Conservation (phyloP, 2,797 vertebrate genomes). For the Zenarchopterus dispar region DNA sequence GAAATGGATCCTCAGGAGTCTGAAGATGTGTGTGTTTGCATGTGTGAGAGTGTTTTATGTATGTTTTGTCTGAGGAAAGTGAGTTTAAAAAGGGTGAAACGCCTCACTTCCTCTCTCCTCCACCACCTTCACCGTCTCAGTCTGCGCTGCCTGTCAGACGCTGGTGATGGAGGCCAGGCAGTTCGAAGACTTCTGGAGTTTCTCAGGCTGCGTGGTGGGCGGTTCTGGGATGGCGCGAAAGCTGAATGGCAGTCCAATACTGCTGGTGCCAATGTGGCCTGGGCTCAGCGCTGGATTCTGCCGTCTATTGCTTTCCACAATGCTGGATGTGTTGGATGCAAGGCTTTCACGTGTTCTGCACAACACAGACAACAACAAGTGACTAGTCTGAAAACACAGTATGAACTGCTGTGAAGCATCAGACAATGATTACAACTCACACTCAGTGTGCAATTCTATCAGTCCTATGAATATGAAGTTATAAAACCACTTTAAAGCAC, state of each 20-base stretch:
- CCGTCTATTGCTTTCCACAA: conserved; percentile 98
- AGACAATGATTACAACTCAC: too few relatives aligned
- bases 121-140: conserved; percentile 56
- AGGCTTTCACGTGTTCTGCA: conserved; percentile 97
- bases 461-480: too few relatives aligned
- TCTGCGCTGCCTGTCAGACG: conserved; percentile 87
- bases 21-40: conserved; percentile 57
- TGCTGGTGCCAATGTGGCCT: conserved; percentile 91
- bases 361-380: conserved; percentile 13
- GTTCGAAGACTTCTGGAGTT: conserved; percentile 97
- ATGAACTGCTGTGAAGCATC: not conserved
- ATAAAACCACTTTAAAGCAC: too few relatives aligned
- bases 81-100: conserved; percentile 63
- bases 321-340: conserved; percentile 99
- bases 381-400: conserved; percentile 2
- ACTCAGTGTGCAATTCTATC: too few relatives aligned
- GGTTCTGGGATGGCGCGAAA: conserved; percentile 93
- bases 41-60: conserved; percentile 35
- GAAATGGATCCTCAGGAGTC: conserved; percentile 81
- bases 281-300: conserved; percentile 97
- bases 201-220: conserved; percentile 91
- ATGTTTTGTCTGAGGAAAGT: conserved; percentile 52
- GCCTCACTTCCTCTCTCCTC: conserved; percentile 58
- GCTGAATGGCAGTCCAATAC: conserved; percentile 90
- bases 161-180: conserved; percentile 99